Conservation (phyloP, 1,140 invertebrate species). For the Orius insidiosus region DNA sequence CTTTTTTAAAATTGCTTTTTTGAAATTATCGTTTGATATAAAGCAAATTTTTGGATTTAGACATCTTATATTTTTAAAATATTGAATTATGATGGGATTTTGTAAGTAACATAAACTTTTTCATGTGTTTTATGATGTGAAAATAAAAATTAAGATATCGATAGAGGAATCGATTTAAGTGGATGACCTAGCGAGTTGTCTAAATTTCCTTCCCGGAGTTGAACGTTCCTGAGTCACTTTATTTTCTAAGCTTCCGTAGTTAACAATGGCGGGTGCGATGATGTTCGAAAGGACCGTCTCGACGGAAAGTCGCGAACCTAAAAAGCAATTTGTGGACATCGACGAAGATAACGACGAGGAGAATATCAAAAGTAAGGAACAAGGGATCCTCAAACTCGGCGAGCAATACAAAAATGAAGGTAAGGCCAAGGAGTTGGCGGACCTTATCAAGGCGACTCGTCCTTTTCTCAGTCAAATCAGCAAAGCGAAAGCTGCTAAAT, state of each 20-base stretch:
- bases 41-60: neutral
- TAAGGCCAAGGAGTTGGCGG: conserved; percentile 82
- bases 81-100: too few relatives aligned
- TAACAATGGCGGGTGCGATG: conserved; percentile 67
- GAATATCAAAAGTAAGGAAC: conserved; percentile 74
- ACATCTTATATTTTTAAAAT: neutral
- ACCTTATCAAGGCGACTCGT: conserved; percentile 81
- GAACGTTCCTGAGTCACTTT: too few relatives aligned
- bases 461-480: conserved; percentile 88
- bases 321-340: conserved; percentile 40
- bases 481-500: conserved; percentile 97
- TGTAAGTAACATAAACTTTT: neutral
- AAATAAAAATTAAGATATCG: neutral
- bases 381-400: conserved; percentile 74
- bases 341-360: conserved; percentile 43
- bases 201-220: too few relatives aligned
- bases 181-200: conserved; percentile 4
- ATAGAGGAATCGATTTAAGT: neutral
- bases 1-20: neutral
- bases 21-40: neutral
- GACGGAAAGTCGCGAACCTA: conserved; percentile 47
- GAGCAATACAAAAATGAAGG: conserved; percentile 80
- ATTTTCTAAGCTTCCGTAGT: conserved; percentile 14
- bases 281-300: conserved; percentile 61
- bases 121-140: neutral